phyloP scores from a whole-genome alignment of 2,797 vertebrate genomes.

The Odontamblyopus lacepedii region DNA sequence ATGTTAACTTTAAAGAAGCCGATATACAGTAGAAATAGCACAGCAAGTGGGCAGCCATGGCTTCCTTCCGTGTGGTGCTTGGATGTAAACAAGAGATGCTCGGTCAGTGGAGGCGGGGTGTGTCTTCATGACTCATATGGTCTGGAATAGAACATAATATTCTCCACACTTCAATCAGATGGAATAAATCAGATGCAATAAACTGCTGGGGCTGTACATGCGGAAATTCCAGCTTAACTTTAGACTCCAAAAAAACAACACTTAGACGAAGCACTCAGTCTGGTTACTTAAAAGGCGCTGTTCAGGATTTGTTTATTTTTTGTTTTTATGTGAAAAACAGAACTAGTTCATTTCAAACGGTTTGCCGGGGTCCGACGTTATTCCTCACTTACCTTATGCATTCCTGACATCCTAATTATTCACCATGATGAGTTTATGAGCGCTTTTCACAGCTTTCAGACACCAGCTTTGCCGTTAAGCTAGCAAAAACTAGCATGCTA shows the following conservation, averaged over 20 bases:
- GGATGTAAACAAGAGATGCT: conserved; percentile 62
- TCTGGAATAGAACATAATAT: conserved; percentile 64
- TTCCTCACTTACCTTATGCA: no score
- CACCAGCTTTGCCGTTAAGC: no score
- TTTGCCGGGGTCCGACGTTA: no score
- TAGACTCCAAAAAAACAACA: neutral
- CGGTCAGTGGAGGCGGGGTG: conserved; percentile 51
- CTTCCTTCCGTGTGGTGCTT: conserved; percentile 47
- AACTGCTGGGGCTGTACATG: conserved; percentile 54
- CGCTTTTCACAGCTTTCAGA: no score
- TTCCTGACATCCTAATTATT: no score
- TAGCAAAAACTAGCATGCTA: no score
- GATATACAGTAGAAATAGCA: conserved; percentile 24
- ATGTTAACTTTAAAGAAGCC: conserved; percentile 35
- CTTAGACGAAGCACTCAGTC: neutral
- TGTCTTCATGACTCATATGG: conserved; percentile 58
- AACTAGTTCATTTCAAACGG: no score
- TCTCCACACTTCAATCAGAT: conserved; percentile 65
- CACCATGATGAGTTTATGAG: no score
- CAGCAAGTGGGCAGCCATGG: conserved; percentile 27
- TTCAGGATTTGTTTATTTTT: neutral
- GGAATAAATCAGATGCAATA: conserved; percentile 61
- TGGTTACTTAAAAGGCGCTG: neutral
- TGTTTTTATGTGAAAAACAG: no score
- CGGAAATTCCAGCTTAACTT: conserved; percentile 69